phyloP scores from a whole-genome alignment of 2,888 invertebrate genomes.

The Pogonocherus hispidulus region DNA sequence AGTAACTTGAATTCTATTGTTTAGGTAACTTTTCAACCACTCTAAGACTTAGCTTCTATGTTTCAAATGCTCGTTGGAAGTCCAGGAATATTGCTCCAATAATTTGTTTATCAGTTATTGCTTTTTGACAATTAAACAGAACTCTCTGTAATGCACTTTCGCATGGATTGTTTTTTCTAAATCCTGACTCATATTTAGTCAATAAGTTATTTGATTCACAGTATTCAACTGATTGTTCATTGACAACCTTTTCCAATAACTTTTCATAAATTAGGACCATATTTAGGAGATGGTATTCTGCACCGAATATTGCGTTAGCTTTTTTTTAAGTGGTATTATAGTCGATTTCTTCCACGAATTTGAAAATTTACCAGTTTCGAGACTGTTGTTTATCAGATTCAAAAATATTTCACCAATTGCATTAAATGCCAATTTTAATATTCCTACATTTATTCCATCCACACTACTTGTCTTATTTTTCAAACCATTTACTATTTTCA shows the following conservation, averaged over 20 bases:
- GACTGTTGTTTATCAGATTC: background rate
- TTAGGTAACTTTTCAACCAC: too few relatives aligned
- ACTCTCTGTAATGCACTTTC: too few relatives aligned
- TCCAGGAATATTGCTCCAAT: too few relatives aligned
- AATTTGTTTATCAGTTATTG: too few relatives aligned
- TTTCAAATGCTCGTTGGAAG: too few relatives aligned
- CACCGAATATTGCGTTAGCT: background rate
- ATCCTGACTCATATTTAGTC: constrained; percentile 15
- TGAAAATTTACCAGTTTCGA: background rate
- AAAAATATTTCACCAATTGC: background rate
- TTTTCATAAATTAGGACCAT: constrained; percentile 21
- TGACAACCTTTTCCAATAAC: constrained; percentile 1
- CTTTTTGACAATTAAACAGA: too few relatives aligned
- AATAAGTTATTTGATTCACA: constrained; percentile 11
- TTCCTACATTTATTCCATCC: background rate
- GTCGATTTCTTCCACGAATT: background rate
- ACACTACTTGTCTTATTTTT: background rate
- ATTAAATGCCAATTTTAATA: background rate
- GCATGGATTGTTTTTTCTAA: constrained; percentile 13
- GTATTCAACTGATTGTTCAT: constrained; percentile 7
- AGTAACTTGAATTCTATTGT: too few relatives aligned
- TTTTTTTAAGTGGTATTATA: constrained; percentile 11
- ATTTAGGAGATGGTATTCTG: constrained; percentile 17
- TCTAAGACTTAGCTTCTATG: too few relatives aligned
- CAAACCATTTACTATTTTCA: background rate